Evolutionary conservation across 2,113 vertebrate species (phyloP), one percentile per base, ranked within the genome.

Genomic region (Etheostoma spectabile): DNA sequence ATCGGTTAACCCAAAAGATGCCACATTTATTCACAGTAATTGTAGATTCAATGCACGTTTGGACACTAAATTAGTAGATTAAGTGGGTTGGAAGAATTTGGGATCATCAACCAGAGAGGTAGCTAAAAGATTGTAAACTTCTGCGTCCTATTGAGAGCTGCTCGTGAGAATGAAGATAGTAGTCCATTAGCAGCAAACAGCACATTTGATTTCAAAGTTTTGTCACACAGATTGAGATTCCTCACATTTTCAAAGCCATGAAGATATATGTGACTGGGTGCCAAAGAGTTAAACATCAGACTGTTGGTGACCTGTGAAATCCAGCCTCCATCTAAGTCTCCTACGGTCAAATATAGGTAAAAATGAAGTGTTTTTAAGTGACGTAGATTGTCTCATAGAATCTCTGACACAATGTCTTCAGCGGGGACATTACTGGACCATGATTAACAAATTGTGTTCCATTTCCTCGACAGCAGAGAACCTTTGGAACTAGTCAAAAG

Each of bases 231-330:
- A 74, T 77, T 72, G 56, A 86, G n/a, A 27, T 79, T 82, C 24
- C 67, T 84, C 83, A 56, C 66, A 51, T 82, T 79, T 86, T 67
- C 38, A 82, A 49, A 75, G 56, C 75, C 83, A 86, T 82, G 77
- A 86, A 83, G 82, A 78, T 61, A 79, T 72, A 57, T 86, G 38
- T 42, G 52, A 90, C 79, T 80, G 93, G 86, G 88, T 92, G 91
- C 90, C 93, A 93, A 94, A 94, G 91, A 93, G 84, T 79, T 82
- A 74, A 82, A 80, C 84, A 80, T 81, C 79, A 62, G 75, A 88
- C 84, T 83, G 77, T 86, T 90, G n/a, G 91, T 87, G 87, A 84
- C 85, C 85, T 79, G 82, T 71, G 60, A 76, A 86, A 82, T 90
- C 86, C 87, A 84, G 81, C n/a, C n/a, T n/a, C 79, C 72, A 91